A percentile compares a stretch with the other conserved stretches of the same genome.
Evolutionary conservation across 2,797 vertebrate species (phyloP).

Genomic region (Heterohyrax brucei): DNA sequence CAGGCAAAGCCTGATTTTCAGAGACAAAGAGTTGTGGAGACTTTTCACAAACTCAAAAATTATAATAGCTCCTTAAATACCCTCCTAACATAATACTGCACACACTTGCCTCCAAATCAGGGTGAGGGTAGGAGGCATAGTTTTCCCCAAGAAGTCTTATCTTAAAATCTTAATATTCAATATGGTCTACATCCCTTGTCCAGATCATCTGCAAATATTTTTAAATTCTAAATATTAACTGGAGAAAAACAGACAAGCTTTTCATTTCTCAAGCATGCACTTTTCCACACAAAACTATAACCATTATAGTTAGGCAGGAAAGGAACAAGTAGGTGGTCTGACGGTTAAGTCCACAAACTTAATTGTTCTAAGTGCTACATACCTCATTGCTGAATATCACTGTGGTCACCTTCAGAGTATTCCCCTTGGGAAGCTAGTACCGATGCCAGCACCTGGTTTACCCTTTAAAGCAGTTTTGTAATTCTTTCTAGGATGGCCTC

Average conservation of each 20-base stretch:
- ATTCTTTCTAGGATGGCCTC: too few relatives aligned
- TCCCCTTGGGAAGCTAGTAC: too few relatives aligned
- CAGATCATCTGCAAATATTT: not conserved
- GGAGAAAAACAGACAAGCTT: not conserved
- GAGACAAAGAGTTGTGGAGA: constrained; percentile 32
- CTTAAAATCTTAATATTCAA: not conserved
- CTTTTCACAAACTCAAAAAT: not conserved
- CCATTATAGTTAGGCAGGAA: not conserved
- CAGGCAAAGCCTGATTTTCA: not conserved
- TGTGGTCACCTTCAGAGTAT: too few relatives aligned
- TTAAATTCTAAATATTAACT: not conserved
- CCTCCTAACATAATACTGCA: not conserved
- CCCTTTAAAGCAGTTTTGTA: too few relatives aligned
- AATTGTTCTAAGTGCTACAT: too few relatives aligned
- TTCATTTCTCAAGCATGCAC: not conserved
- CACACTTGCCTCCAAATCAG: not conserved
- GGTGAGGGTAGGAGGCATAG: not conserved
- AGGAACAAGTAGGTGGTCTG: not conserved
- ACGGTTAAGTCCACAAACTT: too few relatives aligned
- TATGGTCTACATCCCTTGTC: not conserved
- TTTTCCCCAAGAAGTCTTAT: constrained; percentile 11
- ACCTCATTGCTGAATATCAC: too few relatives aligned
- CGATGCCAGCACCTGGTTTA: too few relatives aligned
- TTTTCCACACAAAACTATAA: not conserved
- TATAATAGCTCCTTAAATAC: not conserved